Evolutionary conservation across 2,888 invertebrate genomes (phyloP), one percentile per base, ranked within the genome.

Genomic region (Tillus elongatus): DNA sequence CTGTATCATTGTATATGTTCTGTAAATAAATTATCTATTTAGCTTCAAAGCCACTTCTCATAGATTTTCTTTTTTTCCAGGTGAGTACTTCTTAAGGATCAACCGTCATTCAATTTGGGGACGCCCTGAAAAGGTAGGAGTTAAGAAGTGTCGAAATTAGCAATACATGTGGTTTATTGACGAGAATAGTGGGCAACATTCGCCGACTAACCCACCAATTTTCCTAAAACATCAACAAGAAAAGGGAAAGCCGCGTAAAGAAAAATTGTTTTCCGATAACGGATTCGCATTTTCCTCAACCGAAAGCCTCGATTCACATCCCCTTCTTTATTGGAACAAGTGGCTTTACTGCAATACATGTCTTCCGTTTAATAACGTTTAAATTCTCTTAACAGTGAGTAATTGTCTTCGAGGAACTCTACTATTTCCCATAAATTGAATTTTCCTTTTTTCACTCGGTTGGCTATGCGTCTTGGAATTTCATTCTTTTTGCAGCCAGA

Each of bases 231-330:
- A 45, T 38, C 40, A 35, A 39, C 43, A 36, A 41, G 43, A 46
- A 42, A 41, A 28, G 12, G 50, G 46, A 51, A 52, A 54, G 51
- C 52, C 53, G 40, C 46, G 46, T 49, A 51, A 53, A 62, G 64
- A 68, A 64, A 67, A 67, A 69, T 68, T 65, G 66, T 65, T 69
- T 69, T 68, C 66, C 68, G 61, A 68, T 69, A 68, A 68, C 63
- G 60, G 51, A 56, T 57, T 56, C 55, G 47, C 57, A 56, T 60
- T 58, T 53, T 44, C 44, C 44, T 39, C 43, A 43, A 45, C 39
- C 45, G 42, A 43, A 39, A 42, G 44, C 45, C 41, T 44, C 42
- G 48, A 41, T 48, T 49, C 46, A 49, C 49, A 44, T 47, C 43
- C 41, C 41, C 39, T 40, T 46, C 43, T 47, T 48, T 46, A 49